phyloP scores from a whole-genome alignment of 1,140 invertebrate species.

The Tetramorium alpestre region DNA sequence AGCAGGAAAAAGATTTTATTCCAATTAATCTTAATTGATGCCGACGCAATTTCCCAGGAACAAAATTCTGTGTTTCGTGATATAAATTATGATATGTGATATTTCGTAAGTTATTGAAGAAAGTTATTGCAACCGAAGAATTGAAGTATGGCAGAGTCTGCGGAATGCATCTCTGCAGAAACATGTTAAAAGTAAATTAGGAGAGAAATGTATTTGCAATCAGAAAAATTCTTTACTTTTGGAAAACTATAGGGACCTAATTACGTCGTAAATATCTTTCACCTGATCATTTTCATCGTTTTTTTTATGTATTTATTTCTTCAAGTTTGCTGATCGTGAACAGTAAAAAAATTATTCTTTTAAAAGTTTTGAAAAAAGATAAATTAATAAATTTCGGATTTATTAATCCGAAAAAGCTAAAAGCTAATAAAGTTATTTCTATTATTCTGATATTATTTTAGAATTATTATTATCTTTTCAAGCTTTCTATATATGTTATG shows the following conservation, averaged over 20 bases:
- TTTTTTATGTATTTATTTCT: background rate
- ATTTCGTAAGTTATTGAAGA: background rate
- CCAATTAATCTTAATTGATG: background rate
- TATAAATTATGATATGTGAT: background rate
- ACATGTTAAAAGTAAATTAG: constrained; percentile 38
- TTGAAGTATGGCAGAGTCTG: background rate
- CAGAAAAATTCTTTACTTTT: constrained; percentile 33
- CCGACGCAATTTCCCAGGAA: background rate
- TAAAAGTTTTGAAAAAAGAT: background rate
- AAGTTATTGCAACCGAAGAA: background rate
- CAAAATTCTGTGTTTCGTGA: background rate
- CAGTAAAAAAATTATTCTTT: background rate
- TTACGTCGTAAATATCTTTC: constrained; percentile 35
- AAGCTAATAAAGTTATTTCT: background rate
- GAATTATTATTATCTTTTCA: background rate
- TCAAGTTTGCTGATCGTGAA: background rate
- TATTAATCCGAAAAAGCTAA: background rate
- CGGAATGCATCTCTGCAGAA: background rate
- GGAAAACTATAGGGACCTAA: constrained; percentile 10
- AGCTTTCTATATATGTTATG: background rate
- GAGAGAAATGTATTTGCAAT: background rate
- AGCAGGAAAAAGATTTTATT: background rate
- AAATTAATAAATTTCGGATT: background rate
- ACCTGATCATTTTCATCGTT: background rate
- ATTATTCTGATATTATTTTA: background rate